Evolutionary conservation across 30 jellyfish, hydroid and myxozoan species (phyloP), one percentile per base, ranked within the genome.

Genomic region (Chrysaora quinquecirrha): DNA sequence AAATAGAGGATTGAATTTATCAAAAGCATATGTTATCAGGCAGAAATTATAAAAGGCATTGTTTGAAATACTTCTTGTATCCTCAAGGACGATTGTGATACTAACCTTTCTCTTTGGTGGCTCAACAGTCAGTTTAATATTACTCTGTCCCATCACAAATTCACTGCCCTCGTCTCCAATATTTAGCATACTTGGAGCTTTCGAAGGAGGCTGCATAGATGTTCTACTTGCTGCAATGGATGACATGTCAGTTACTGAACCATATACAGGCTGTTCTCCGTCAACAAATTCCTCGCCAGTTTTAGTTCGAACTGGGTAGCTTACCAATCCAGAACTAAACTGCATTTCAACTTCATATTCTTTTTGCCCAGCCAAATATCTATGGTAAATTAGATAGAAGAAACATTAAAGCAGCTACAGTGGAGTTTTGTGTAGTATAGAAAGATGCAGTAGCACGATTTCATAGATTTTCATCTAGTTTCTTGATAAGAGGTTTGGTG

Each of bases 341-440:
- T 92, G 98, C 27, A 92, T 64, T 61, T 92, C 98, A 27, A 92
- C 97, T 64, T 92, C 98, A 74, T 85, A 92, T 78, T 92, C 98
- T 35, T 78, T 85, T 71, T 92, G 98, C 12, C 97, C 98, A 34
- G 96, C 92, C 91, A 92, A 70, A 60, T 92, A 92, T 24, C 98
- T 92, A 31, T 0, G 30, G 16, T 35, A 29, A 38, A 35, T 7
- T 14, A 54, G 3, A 21, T 10, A 29, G 21, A 14, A 33, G 23
- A 49, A 34, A 35, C 48, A 24, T 24, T 2, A 25, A 1, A 23
- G 75, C 48, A 3, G 9, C 20, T n/a, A n/a, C n/a, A n/a, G n/a
- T n/a, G n/a, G n/a, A n/a, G n/a, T n/a, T n/a, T n/a, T n/a, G n/a
- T n/a, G n/a, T n/a, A n/a, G n/a, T n/a, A n/a, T n/a, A n/a, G n/a